phyloP scores from a whole-genome alignment of 2,888 invertebrate genomes.

The Callosobruchus maculatus region DNA sequence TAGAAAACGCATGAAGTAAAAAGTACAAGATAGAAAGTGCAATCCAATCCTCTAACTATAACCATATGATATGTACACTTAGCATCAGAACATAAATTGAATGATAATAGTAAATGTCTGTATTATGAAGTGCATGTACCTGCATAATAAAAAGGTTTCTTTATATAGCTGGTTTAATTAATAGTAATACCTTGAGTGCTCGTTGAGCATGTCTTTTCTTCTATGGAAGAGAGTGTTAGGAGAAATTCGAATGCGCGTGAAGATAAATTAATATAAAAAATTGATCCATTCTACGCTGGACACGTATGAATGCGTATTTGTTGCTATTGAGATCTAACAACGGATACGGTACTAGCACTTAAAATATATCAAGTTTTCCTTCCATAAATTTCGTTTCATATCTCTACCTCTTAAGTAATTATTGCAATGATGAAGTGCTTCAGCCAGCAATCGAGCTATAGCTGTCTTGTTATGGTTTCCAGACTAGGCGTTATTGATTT shows the following conservation, averaged over 20 bases:
- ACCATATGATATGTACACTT: not conserved
- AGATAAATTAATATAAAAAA: not conserved
- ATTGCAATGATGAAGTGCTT: not conserved
- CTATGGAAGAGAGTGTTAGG: not conserved
- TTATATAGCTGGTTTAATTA: not conserved
- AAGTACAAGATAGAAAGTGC: not conserved
- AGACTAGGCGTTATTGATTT: no score
- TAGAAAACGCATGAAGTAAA: not conserved
- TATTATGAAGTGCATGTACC: not conserved
- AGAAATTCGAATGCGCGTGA: not conserved
- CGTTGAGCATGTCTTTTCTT: not conserved
- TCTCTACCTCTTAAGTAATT: not conserved
- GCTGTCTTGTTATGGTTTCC: no score
- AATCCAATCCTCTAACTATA: not conserved
- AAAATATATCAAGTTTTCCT: not conserved
- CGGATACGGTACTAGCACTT: not conserved
- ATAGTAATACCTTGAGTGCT: not conserved
- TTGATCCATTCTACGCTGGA: not conserved
- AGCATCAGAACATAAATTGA: not conserved
- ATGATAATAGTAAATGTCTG: not conserved
- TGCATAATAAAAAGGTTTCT: not conserved
- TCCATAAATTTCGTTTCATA: not conserved
- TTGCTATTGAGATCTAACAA: not conserved
- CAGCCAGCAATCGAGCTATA: no score
- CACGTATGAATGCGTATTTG: not conserved